Conservation (phyloP, 37 sponge, comb jelly and placozoan genomes). For the Amphimedon queenslandica region DNA sequence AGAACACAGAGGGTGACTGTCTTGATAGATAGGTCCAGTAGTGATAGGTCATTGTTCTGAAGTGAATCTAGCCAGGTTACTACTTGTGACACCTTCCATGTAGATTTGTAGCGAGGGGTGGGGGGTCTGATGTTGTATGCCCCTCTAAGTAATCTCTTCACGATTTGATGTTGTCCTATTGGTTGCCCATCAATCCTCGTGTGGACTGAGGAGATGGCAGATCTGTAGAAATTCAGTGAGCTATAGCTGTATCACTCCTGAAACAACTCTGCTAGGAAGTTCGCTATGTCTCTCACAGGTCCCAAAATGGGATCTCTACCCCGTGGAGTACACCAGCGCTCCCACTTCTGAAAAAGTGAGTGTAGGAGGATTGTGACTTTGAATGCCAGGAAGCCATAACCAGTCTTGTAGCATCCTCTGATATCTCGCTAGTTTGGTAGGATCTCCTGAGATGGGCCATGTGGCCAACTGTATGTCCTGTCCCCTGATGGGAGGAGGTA, state of each 20-base stretch:
- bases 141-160: conserved; percentile 19
- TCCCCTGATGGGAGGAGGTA: not conserved
- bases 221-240: conserved; percentile 30
- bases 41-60: conserved; percentile 13
- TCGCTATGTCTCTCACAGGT: not conserved
- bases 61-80: not conserved
- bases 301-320: conserved; percentile 13
- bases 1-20: conserved; percentile 37
- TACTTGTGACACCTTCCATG: conserved; percentile 26
- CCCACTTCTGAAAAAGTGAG: conserved; percentile 19
- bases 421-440: not conserved
- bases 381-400: conserved; percentile 6
- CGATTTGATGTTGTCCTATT: conserved; percentile 29
- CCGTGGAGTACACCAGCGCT: conserved; percentile 15
- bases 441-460: conserved; percentile 17
- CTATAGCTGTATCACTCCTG: conserved; percentile 16
- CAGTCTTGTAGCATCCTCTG: conserved; percentile 19
- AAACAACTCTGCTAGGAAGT: conserved; percentile 12
- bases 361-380: not conserved
- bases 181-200: conserved; percentile 21
- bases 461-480: conserved; percentile 5
- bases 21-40: conserved; percentile 23
- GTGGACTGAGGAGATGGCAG: conserved; percentile 39
- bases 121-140: conserved; percentile 31
- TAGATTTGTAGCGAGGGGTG: conserved; percentile 11